Conservation (phyloP, 2,113 vertebrate genomes). For the Dendropsophus ebraccatus region DNA sequence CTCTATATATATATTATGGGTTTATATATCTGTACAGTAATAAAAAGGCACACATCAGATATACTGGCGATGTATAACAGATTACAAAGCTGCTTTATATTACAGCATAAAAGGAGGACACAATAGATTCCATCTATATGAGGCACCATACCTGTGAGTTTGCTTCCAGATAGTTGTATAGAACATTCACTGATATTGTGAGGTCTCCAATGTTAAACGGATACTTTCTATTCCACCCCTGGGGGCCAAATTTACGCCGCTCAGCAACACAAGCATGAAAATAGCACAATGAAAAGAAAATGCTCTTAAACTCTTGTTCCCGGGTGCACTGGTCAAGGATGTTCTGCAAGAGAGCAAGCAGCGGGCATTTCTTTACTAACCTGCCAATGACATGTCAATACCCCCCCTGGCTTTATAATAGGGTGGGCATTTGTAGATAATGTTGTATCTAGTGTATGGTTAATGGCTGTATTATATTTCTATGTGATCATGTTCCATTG, state of each 20-base stretch:
- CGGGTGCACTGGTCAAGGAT: slow-evolving; percentile 79
- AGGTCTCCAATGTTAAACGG: slow-evolving; percentile 82
- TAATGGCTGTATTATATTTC: slow-evolving; percentile 3
- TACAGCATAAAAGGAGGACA: neutral
- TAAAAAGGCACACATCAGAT: neutral
- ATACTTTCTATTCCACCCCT: slow-evolving; percentile 83
- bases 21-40: neutral
- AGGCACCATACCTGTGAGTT: slow-evolving; percentile 75
- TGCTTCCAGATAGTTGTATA: slow-evolving; percentile 82
- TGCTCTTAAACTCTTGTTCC: slow-evolving; percentile 85
- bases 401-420: slow-evolving; percentile 3
- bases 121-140: neutral
- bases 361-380: neutral
- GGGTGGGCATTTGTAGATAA: neutral
- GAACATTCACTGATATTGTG: slow-evolving; percentile 80
- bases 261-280: slow-evolving; percentile 82
- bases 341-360: slow-evolving; percentile 65
- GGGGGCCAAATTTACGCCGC: slow-evolving; percentile 80
- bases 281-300: slow-evolving; percentile 82
- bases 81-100: neutral
- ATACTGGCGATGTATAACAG: neutral
- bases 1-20: neutral
- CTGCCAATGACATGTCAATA: slow-evolving; percentile 22
- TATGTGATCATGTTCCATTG: slow-evolving; percentile 5
- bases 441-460: neutral